Evolutionary conservation across 1,140 invertebrate species (phyloP).

Genomic region (Trichonephila inaurata): DNA sequence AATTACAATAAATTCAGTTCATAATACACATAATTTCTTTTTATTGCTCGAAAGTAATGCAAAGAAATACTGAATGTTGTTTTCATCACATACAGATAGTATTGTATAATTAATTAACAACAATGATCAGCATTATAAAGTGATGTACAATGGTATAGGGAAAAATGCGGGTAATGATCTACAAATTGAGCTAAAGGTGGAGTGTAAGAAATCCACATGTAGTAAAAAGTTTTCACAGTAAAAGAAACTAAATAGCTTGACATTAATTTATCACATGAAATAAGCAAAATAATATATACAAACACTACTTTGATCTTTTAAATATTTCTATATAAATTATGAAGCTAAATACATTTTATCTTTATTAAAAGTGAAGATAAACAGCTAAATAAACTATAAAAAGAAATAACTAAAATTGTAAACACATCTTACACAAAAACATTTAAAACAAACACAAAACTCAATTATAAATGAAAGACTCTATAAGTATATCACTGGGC

Average conservation of each 20-base stretch:
- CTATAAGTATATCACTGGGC: neutral
- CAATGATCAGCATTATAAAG: neutral
- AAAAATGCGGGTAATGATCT: neutral
- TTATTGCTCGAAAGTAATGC: neutral
- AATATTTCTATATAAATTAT: neutral
- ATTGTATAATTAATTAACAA: neutral
- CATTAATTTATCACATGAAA: neutral
- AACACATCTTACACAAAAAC: neutral
- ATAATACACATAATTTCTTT: neutral
- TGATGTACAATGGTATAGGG: neutral
- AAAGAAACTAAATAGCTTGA: neutral
- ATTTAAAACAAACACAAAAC: neutral
- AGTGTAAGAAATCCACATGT: neutral
- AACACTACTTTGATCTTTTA: no score
- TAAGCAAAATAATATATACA: neutral
- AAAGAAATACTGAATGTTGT: neutral
- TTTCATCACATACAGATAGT: neutral
- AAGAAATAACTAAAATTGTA: neutral
- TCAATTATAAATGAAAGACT: neutral
- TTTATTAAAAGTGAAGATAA: neutral
- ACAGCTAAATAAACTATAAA: neutral
- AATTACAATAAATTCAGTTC: neutral
- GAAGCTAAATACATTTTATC: neutral
- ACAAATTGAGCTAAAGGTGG: neutral
- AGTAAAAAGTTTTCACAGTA: constrained; percentile 11